A percentile compares a stretch with the other conserved stretches of the same genome.
These are phyloP conservation scores for Oreortyx pictus DNA, from an alignment of 2,797 vertebrate genomes.

Conservation along the genomic window DNA sequence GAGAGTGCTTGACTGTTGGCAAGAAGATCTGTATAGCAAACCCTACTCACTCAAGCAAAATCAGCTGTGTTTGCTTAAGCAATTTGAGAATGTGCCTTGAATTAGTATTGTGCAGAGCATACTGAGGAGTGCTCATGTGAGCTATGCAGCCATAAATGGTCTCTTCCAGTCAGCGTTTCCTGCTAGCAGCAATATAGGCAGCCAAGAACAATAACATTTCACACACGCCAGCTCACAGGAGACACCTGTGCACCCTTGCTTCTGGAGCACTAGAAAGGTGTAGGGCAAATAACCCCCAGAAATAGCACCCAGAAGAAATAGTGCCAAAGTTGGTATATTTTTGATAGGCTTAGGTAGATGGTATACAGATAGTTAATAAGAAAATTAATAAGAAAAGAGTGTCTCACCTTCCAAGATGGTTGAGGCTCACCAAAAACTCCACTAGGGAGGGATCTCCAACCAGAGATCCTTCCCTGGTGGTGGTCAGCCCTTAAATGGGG, in stretches of 20 bases:
- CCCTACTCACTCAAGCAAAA: background rate
- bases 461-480: no score
- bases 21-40: background rate
- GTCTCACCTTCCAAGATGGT: no score
- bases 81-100: background rate
- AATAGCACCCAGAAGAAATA: no score
- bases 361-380: no score
- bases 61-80: background rate
- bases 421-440: no score
- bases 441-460: no score
- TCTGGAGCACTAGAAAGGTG: background rate
- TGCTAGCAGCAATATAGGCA: fast-evolving
- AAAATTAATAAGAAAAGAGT: no score
- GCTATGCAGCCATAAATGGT: background rate
- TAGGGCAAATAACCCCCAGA: no score
- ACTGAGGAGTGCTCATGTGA: background rate
- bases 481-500: no score
- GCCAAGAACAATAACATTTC: background rate
- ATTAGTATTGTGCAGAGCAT: background rate
- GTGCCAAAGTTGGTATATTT: no score
- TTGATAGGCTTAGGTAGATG: no score
- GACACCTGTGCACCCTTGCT: background rate
- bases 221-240: background rate
- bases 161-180: background rate
- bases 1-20: background rate